Evolutionary conservation across 1,140 invertebrate genomes (phyloP), one percentile per base, ranked within the genome.

Genomic region (Nomia melanderi): DNA sequence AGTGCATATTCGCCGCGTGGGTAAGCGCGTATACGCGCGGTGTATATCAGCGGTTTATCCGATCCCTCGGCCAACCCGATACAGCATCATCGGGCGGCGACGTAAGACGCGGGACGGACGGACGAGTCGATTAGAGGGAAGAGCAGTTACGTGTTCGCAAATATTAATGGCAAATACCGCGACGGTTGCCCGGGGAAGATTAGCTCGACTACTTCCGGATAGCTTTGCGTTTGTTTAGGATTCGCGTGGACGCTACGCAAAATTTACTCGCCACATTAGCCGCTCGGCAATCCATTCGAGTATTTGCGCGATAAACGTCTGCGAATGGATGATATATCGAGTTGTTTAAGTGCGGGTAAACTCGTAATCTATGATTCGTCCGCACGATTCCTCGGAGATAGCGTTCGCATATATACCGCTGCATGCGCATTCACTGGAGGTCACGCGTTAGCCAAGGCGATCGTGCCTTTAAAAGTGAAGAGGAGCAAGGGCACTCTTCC

Each of bases 211-310:
- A 77, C 73, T 80, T 80, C 62, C 78, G 73, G 64, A 69, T 67
- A 67, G 75, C 67, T 69, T 65, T 59, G 41, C 73, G 84, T 85
- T 85, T 82, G 71, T 66, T 71, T 47, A 78, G 62, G 53, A 79
- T 59, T 39, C 53, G n/a, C 36, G 65, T 66, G 50, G 69, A 81
- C 81, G 67, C 69, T 57, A 54, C 36, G 62, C 50, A 67, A 75
- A 81, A 81, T 79, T 83, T 82, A 84, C 79, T 67, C 65, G 14
- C 63, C 72, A 76, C 72, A 82, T 81, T 84, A 85, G 77, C 50
- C 54, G 44, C 29, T 60, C 57, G 62, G 47, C 44, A 63, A 84
- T 81, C 59, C 56, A 65, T 77, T 83, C 75, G 23, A 25, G 44
- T 85, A 85, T 84, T 84, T 84, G 65, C 79, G 70, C 69, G 72